phyloP scores from a whole-genome alignment of 2,888 invertebrate genomes.

The Ryuthela nishihirai region DNA sequence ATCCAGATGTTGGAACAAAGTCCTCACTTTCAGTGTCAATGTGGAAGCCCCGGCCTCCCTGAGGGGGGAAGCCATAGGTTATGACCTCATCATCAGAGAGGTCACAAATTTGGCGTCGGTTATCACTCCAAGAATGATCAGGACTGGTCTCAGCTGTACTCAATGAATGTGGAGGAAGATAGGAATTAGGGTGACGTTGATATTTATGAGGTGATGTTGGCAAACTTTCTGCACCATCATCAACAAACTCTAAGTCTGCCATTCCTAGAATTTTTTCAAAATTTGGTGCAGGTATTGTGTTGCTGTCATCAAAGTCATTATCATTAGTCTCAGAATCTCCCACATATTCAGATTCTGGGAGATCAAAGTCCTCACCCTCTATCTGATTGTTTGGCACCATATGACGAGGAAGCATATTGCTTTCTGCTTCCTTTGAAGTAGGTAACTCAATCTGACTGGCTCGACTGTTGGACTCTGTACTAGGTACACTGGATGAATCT shows the following conservation, averaged over 20 bases:
- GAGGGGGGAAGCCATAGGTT: slow-evolving; percentile 47
- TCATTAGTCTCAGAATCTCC: slow-evolving; percentile 66
- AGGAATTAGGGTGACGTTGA: slow-evolving; percentile 77
- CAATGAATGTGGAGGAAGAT: slow-evolving; percentile 61
- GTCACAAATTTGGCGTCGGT: slow-evolving; percentile 27
- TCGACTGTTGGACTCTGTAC: slow-evolving; percentile 67
- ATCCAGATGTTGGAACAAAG: slow-evolving; percentile 7
- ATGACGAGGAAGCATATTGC: slow-evolving; percentile 52
- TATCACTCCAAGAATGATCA: slow-evolving; percentile 24
- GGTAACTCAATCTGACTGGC: slow-evolving; percentile 41
- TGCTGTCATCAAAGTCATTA: slow-evolving; percentile 59
- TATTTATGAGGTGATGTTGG: slow-evolving; percentile 57
- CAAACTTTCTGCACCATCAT: slow-evolving; percentile 44
- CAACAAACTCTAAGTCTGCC: slow-evolving; percentile 45
- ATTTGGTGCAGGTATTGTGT: slow-evolving; percentile 48
- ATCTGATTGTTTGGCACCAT: slow-evolving; percentile 14
- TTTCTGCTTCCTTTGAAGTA: slow-evolving; percentile 13
- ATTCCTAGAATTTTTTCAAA: slow-evolving; percentile 53
- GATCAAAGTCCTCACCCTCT: slow-evolving; percentile 34
- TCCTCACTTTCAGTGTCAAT: not conserved
- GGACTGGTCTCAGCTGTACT: slow-evolving; percentile 30
- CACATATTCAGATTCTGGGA: slow-evolving; percentile 56
- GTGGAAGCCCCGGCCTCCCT: slow-evolving; percentile 42
- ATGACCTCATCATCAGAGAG: slow-evolving; percentile 46
- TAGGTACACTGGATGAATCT: slow-evolving; percentile 77